These are phyloP conservation scores for Drosophila subpulchrella DNA, from an alignment of 1,140 invertebrate species.

Conservation along the genomic window DNA sequence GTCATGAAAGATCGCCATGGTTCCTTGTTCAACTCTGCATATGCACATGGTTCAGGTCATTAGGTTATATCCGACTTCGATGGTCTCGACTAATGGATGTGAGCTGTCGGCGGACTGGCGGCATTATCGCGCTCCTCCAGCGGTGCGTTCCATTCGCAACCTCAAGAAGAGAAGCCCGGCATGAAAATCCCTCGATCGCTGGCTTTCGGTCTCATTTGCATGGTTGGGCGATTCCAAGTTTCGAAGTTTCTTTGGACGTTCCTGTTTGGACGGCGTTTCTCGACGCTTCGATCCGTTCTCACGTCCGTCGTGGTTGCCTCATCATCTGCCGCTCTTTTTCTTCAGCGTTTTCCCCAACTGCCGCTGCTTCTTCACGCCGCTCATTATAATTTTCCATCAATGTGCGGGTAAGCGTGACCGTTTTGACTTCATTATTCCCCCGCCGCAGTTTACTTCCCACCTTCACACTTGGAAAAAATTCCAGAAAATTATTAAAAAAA, in stretches of 20 bases:
- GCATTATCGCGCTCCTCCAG: conserved; percentile 64
- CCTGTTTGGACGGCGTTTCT: conserved; percentile 11
- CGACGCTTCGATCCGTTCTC: conserved; percentile 56
- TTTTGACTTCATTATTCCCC: conserved; percentile 73
- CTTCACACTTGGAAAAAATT: conserved; percentile 14
- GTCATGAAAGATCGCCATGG: neutral
- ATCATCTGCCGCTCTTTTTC: conserved; percentile 20
- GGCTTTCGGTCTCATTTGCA: conserved; percentile 51
- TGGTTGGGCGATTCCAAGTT: conserved; percentile 56
- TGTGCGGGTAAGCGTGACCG: conserved; percentile 74
- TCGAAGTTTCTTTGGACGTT: conserved; percentile 34
- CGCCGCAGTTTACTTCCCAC: conserved; percentile 7
- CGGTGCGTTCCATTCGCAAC: conserved; percentile 40
- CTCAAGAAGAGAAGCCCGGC: conserved; percentile 2
- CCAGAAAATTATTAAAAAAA: neutral
- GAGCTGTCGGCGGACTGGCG: conserved; percentile 52
- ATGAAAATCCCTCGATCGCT: conserved; percentile 7
- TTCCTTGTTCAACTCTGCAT: neutral
- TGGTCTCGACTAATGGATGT: conserved; percentile 10
- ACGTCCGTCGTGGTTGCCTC: conserved; percentile 55
- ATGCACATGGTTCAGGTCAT: neutral
- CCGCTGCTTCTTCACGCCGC: conserved; percentile 33
- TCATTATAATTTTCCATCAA: conserved; percentile 67
- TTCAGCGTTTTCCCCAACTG: conserved; percentile 18
- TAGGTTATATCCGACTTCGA: conserved; percentile 18